phyloP scores from a whole-genome alignment of 2,888 invertebrate species.

The Fissipunctia ypsillon region DNA sequence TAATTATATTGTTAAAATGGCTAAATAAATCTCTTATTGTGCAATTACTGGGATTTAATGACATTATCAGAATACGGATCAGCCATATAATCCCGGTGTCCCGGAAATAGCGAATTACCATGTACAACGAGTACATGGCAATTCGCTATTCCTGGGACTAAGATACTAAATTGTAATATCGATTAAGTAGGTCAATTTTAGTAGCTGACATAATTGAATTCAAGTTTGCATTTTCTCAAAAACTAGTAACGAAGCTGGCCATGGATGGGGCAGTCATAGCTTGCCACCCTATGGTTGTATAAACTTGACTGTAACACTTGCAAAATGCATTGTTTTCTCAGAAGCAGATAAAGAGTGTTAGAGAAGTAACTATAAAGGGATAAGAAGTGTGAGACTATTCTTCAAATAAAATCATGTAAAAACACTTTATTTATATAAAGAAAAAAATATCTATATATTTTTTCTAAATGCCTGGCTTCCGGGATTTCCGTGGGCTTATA shows the following conservation, averaged over 20 bases:
- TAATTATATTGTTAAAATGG: neutral
- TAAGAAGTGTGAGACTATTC: neutral
- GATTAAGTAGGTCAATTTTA: too few relatives aligned
- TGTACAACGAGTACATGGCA: too few relatives aligned
- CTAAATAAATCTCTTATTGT: neutral
- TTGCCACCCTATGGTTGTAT: neutral
- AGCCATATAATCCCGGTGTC: neutral
- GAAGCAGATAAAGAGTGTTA: neutral
- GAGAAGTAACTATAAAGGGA: neutral
- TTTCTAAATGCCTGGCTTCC: neutral
- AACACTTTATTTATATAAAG: neutral
- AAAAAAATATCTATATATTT: neutral
- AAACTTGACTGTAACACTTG: neutral
- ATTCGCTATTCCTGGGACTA: neutral
- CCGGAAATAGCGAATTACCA: neutral
- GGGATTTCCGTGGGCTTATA: too few relatives aligned
- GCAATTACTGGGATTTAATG: neutral
- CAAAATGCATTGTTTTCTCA: neutral
- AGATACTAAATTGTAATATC: neutral
- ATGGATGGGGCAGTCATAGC: neutral
- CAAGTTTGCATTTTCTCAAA: neutral
- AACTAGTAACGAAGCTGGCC: neutral
- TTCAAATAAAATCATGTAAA: neutral
- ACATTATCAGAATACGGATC: neutral
- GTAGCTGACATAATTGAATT: neutral